These are phyloP conservation scores for Morinoia aosen DNA, from an alignment of 2,888 invertebrate species.

Conservation along the genomic window DNA sequence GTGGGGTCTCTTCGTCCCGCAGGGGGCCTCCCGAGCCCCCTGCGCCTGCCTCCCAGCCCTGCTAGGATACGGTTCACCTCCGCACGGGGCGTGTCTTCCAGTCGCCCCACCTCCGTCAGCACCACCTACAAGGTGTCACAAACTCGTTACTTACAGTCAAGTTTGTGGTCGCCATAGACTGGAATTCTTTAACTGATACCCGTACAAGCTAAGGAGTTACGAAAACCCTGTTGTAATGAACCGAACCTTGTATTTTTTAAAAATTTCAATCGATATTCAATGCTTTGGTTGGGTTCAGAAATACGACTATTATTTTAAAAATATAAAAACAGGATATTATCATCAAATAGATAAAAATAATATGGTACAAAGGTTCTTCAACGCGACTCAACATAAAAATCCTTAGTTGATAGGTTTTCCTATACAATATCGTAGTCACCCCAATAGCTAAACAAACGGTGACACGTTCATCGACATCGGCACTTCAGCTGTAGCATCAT, in stretches of 20 bases:
- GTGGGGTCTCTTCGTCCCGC: background rate
- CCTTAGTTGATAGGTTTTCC: too few species aligned
- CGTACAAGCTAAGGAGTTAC: background rate
- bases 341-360: too few species aligned
- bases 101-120: slow-evolving; percentile 61
- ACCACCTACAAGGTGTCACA: slow-evolving; percentile 47
- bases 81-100: slow-evolving; percentile 62
- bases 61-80: slow-evolving; percentile 60
- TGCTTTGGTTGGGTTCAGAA: background rate
- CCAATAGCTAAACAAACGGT: too few species aligned
- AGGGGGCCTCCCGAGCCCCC: slow-evolving; percentile 62
- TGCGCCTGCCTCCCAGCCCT: slow-evolving; percentile 61
- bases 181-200: background rate
- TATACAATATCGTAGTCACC: too few species aligned
- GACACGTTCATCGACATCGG: too few species aligned
- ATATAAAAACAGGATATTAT: too few species aligned
- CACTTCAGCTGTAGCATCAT: too few species aligned
- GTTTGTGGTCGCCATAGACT: background rate
- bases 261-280: background rate
- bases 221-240: background rate
- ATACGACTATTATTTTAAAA: background rate
- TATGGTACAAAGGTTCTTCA: too few species aligned
- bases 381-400: too few species aligned
- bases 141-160: background rate
- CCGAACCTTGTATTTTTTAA: background rate